Conservation (phyloP, 2,113 vertebrate species). For the Pterocles burchelli region DNA sequence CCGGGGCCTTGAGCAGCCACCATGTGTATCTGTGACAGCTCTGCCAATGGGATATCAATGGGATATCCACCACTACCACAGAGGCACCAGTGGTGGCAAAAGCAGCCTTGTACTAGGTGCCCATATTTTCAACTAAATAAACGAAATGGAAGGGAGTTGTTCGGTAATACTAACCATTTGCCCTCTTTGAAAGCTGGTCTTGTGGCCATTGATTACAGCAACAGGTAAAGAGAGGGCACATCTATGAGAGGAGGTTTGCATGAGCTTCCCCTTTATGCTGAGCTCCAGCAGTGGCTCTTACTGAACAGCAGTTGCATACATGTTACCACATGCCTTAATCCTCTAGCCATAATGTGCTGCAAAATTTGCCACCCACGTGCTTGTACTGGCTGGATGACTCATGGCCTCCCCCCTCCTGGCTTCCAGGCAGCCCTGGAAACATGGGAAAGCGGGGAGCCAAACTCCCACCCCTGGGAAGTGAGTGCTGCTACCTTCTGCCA, state of each 20-base stretch:
- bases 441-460: neutral
- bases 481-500: neutral
- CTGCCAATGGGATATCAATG: accelerated
- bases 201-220: accelerated
- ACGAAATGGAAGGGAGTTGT: neutral
- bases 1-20: accelerated
- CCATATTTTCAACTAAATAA: neutral
- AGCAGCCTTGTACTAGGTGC: neutral
- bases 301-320: neutral
- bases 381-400: neutral
- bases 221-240: neutral
- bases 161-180: neutral
- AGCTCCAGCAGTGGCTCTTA: neutral
- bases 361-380: neutral
- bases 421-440: neutral
- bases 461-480: neutral
- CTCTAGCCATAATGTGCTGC: neutral
- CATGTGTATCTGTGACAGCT: neutral
- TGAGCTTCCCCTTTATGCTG: neutral
- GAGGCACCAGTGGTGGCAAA: neutral
- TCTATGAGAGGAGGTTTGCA: neutral
- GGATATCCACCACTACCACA: neutral
- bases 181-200: neutral
- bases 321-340: neutral
- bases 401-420: neutral